Base-by-base conservation (phyloP, 2,113 vertebrate species). In the Dryoscopus gambensis region DNA sequence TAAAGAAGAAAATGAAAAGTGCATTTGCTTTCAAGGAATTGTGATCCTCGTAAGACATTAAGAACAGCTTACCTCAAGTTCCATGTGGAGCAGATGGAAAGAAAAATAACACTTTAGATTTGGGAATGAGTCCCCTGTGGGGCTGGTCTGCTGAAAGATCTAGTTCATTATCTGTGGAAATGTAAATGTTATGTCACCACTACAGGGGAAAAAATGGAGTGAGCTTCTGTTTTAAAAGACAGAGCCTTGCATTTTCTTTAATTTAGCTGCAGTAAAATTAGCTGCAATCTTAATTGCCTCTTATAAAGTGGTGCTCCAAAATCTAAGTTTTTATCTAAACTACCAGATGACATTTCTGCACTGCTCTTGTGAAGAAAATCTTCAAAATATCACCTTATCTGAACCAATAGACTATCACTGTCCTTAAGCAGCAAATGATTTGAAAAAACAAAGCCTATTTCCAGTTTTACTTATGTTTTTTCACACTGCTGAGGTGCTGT, bases 1-100 rank as follows among this genome's bases (percentile, higher is more conserved):
- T 85, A 87, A 91, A 94, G 84, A 87, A 84, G 59, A 80, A 84
- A 94, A 93, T 83, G 25, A 89, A 94, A 87, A 89, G 37, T 59
- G 23, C 35, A 35, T 93, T 91, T 96, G 30, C 70, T 95, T 94
- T 90, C 77, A 82, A 62, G 81, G 89, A 89, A 89, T 0, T 0
- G 33, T 63, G 78, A 85, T 77, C n/a, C 19, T 89, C 0, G 0
- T 57, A 85, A 73, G 49, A 60, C 19, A 64, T 69, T 89, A 71
- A 73, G 84, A 95, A 91, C n/a, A 95, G n/a, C 27, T 95, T 83
- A 87, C 53, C 44, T 83, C 74, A 79, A 93, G 46, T 14, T 85
- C 53, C 25, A 28, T 16, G 25, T 33, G 49, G 78, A 90, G 50
- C 70, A 95, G 67, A 94, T 80, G 67, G 67, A 65, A 95, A 81